Conservation (phyloP, 2,888 invertebrate species). For the Barypeithes pellucidus region DNA sequence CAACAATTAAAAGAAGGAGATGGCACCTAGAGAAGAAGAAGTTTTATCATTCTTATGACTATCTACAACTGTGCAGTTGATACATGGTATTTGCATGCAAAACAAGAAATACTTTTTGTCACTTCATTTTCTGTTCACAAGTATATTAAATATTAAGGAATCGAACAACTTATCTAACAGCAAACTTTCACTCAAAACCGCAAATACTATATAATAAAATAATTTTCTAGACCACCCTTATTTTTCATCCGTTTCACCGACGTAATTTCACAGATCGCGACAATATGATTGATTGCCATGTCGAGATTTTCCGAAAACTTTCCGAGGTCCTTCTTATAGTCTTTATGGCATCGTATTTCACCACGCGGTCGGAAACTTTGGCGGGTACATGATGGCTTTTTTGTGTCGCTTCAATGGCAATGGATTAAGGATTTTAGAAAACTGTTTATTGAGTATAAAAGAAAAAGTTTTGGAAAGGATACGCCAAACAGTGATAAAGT, state of each 20-base stretch:
- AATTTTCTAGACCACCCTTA: conserved; percentile 41
- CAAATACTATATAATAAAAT: conserved; percentile 37
- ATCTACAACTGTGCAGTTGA: too few species aligned
- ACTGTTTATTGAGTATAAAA: conserved; percentile 14
- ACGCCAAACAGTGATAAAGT: neutral
- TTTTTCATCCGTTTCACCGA: conserved; percentile 43
- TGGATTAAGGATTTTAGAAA: conserved; percentile 32
- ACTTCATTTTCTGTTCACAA: too few species aligned
- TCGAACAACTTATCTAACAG: conserved; percentile 1
- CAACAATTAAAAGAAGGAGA: too few species aligned
- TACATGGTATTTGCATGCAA: too few species aligned
- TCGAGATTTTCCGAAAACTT: conserved; percentile 46
- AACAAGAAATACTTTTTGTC: too few species aligned
- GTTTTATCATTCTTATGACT: too few species aligned
- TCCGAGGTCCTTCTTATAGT: conserved; percentile 40
- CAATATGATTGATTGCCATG: conserved; percentile 48
- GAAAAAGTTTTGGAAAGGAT: conserved; percentile 5
- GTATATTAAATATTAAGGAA: neutral
- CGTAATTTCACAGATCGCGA: conserved; percentile 49
- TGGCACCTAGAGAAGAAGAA: too few species aligned
- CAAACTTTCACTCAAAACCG: conserved; percentile 21
- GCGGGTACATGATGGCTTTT: conserved; percentile 48
- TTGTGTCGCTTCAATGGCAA: conserved; percentile 44
- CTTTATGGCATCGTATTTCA: conserved; percentile 43
- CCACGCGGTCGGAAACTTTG: conserved; percentile 31